phyloP scores from a whole-genome alignment of 2,888 invertebrate species.

The Anorthoa munda region DNA sequence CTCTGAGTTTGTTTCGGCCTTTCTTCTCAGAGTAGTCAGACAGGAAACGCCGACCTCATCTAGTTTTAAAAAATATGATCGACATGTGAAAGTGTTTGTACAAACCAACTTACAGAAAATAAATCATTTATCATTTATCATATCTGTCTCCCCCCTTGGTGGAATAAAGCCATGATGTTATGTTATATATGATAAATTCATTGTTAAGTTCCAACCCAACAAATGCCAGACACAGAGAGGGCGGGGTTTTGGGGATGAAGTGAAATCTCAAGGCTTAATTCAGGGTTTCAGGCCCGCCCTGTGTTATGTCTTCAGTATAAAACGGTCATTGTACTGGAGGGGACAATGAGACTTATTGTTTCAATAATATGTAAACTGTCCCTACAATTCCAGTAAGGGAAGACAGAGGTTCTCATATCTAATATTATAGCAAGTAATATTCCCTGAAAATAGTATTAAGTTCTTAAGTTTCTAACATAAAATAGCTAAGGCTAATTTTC shows the following conservation, averaged over 20 bases:
- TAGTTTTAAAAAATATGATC: too few species aligned
- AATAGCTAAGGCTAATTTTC: background rate
- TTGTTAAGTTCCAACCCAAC: slow-evolving; percentile 38
- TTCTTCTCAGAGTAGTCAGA: too few species aligned
- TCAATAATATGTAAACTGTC: slow-evolving; percentile 37
- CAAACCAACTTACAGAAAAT: too few species aligned
- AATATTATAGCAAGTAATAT: slow-evolving; percentile 10
- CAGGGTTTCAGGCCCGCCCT: slow-evolving; percentile 14
- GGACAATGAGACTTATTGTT: slow-evolving; percentile 37
- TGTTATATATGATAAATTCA: slow-evolving; percentile 39
- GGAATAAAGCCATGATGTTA: background rate
- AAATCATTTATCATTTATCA: too few species aligned
- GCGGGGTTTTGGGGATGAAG: slow-evolving; percentile 45
- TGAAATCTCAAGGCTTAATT: slow-evolving; percentile 36
- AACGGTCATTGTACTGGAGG: slow-evolving; percentile 18
- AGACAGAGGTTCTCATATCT: background rate
- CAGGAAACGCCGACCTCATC: too few species aligned
- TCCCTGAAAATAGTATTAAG: background rate
- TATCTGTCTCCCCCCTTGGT: background rate
- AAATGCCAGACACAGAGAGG: slow-evolving; percentile 40
- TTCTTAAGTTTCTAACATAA: background rate
- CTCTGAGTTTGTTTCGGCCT: too few species aligned
- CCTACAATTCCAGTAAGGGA: background rate
- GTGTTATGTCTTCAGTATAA: slow-evolving; percentile 20
- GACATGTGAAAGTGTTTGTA: too few species aligned